These are phyloP conservation scores for Ophion ellenae DNA, from an alignment of 2,888 invertebrate genomes.

Conservation along the genomic window DNA sequence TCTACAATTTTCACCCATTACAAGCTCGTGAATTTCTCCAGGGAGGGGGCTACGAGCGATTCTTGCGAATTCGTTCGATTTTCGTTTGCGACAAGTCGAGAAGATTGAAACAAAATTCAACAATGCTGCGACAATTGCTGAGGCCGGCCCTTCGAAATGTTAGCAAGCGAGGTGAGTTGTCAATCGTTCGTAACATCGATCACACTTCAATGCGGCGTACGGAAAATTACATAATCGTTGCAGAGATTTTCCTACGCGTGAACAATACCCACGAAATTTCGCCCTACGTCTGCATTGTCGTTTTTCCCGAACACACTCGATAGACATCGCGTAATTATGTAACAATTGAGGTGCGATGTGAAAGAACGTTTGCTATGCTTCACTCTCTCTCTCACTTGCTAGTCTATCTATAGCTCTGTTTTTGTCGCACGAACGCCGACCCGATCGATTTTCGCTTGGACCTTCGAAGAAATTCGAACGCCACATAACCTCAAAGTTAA, in stretches of 20 bases:
- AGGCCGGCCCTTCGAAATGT: slow-evolving; percentile 53
- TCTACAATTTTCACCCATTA: not conserved
- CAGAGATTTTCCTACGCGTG: not conserved
- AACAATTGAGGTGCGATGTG: not conserved
- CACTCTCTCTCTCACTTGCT: not conserved
- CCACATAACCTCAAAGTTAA: slow-evolving; percentile 17
- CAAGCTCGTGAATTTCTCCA: not conserved
- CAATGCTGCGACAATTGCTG: slow-evolving; percentile 64
- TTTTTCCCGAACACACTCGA: not conserved
- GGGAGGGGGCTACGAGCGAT: not conserved
- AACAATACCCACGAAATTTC: not conserved
- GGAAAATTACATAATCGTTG: slow-evolving; percentile 50
- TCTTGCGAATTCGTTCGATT: slow-evolving; percentile 19
- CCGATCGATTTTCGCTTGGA: not conserved
- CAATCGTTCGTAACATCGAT: not conserved
- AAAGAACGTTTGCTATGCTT: not conserved
- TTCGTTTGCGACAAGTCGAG: slow-evolving; percentile 16
- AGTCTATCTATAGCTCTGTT: not conserved
- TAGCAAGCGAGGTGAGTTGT: slow-evolving; percentile 51
- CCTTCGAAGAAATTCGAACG: not conserved
- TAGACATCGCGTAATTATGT: slow-evolving; percentile 16
- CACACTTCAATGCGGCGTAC: not conserved
- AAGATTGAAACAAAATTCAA: slow-evolving; percentile 19
- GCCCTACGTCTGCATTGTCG: not conserved
- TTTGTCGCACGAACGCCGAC: not conserved